Conservation (phyloP, 2,888 invertebrate species). For the Pyrochroa serraticornis region DNA sequence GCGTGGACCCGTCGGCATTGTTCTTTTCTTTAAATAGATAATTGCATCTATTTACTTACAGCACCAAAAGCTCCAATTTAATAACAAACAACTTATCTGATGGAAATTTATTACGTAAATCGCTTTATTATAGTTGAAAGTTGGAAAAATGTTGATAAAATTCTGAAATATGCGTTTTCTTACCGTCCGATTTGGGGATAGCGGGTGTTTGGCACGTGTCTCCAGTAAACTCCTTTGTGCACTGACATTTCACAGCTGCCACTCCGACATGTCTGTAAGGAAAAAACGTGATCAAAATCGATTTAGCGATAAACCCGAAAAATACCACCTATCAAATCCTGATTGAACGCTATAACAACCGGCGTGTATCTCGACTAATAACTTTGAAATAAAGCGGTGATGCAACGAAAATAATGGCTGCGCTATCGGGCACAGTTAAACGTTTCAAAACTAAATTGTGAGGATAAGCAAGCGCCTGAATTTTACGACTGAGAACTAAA, state of each 20-base stretch:
- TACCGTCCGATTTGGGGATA: constrained; percentile 53
- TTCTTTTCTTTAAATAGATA: background rate
- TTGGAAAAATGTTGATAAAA: background rate
- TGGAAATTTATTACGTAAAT: background rate
- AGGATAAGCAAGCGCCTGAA: too few relatives aligned
- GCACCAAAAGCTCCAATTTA: too few relatives aligned
- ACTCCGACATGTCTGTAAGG: constrained; percentile 75
- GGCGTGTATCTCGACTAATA: too few relatives aligned
- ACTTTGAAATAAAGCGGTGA: too few relatives aligned
- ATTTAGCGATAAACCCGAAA: constrained; percentile 12
- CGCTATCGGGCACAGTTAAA: too few relatives aligned
- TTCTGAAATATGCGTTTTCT: constrained; percentile 7
- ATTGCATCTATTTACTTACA: too few relatives aligned
- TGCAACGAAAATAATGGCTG: too few relatives aligned
- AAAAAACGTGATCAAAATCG: background rate
- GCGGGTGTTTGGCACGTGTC: constrained; percentile 72
- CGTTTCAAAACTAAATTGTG: too few relatives aligned
- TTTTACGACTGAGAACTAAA: too few relatives aligned
- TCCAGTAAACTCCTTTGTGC: constrained; percentile 70
- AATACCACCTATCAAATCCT: too few relatives aligned
- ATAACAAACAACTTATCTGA: background rate
- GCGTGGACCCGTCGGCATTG: too few relatives aligned
- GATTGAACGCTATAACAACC: constrained; percentile 38
- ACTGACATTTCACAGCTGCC: constrained; percentile 75
- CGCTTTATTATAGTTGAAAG: background rate